Base-by-base conservation (phyloP, 2,888 invertebrate species). In the Heliconius sara region DNA sequence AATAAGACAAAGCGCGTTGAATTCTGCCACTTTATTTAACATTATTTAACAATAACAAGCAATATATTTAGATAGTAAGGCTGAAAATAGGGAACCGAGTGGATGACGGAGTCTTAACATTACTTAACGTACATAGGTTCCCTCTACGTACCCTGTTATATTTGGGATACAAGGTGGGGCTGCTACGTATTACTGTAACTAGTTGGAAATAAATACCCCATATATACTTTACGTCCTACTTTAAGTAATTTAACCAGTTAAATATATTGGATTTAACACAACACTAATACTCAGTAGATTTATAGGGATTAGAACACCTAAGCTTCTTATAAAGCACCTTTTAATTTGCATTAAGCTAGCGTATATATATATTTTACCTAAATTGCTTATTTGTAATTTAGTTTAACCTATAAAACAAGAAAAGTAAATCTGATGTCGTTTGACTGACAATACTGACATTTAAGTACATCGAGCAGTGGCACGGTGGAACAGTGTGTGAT, bases 221-320 rank as follows among this genome's bases (percentile, higher is more conserved):
- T 52, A 7, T 52, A 19, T 52, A 19, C 52, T 52, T 16, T 52
- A 19, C 5, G 47, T 19, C 52, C 19, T 52, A 52, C 19, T 19
- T 52, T 52, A 52, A 6, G 19, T 52, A 68, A 16, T n/a, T 25
- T 39, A 68, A n/a, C 34, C 43, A 43, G 68, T 25, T 43, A 39
- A 43, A 43, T 68, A 68, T 68, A 43, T 68, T 43, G 68, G 68
- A 68, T 43, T 68, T 68, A 68, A 12, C 68, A 25, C 68, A 68
- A 68, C 68, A 68, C 68, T 68, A 68, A 25, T 68, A 68, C 13
- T 68, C 39, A 43, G 68, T 68, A 25, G 68, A 68, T 68, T 68
- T 43, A 68, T 39, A 68, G 1, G 43, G 68, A 39, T 68, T 68
- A 68, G 7, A n/a, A 12, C n/a, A 43, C 16, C 13, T 68, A 68